Evolutionary conservation across 2,113 vertebrate genomes (phyloP).

Genomic region (Aythya baeri): DNA sequence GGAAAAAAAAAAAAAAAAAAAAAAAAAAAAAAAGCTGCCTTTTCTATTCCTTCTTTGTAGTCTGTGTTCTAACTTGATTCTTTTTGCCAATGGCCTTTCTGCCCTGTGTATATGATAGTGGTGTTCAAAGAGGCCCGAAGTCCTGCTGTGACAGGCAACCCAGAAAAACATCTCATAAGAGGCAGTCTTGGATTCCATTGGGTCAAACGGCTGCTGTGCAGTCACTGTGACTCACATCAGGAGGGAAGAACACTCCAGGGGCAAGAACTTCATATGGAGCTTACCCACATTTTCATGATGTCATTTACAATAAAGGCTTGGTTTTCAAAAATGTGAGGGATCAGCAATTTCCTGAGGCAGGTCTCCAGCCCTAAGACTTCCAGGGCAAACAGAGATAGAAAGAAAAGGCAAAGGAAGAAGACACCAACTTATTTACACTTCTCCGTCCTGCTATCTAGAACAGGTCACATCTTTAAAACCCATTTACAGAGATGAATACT

Average conservation of each 20-base stretch:
- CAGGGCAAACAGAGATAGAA: not conserved
- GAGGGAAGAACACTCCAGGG: slow-evolving; percentile 22
- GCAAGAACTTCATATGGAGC: not conserved
- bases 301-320: not conserved
- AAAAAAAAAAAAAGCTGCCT: not conserved
- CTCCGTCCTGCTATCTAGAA: not conserved
- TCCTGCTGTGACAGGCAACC: slow-evolving; percentile 4
- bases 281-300: slow-evolving; percentile 5
- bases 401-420: not conserved
- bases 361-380: not conserved
- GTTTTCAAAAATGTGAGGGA: not conserved
- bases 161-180: slow-evolving; percentile 41
- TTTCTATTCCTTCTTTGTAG: not conserved
- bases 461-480: not conserved
- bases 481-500: not conserved
- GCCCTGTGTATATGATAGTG: not conserved
- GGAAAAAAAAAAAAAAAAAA: not conserved
- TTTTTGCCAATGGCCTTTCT: slow-evolving; percentile 18
- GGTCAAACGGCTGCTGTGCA: slow-evolving; percentile 27
- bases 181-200: not conserved
- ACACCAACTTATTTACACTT: not conserved
- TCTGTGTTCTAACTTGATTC: not conserved
- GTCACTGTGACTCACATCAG: slow-evolving; percentile 36
- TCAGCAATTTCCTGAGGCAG: not conserved
- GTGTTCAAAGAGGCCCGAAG: slow-evolving; percentile 30